A percentile compares a stretch with the other conserved stretches of the same genome.
Evolutionary conservation across 2,888 invertebrate species (phyloP).

Genomic region (Serrognathus titanus): DNA sequence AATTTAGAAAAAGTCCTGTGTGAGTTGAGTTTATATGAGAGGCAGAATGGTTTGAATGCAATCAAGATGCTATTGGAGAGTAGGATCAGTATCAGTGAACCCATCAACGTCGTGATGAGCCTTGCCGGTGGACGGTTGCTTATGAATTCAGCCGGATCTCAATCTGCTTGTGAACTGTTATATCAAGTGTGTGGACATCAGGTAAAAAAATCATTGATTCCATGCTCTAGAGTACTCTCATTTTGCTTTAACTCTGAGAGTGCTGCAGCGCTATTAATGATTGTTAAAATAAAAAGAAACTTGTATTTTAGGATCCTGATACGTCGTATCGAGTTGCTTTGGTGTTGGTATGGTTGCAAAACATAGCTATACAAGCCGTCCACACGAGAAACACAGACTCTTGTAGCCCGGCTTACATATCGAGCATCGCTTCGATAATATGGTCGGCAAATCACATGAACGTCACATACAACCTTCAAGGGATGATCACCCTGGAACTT

Average conservation of each 20-base stretch:
- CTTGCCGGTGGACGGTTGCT: constrained; percentile 40
- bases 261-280: no score
- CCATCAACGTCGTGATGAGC: constrained; percentile 37
- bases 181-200: constrained; percentile 70
- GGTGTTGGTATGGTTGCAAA: constrained; percentile 71
- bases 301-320: constrained; percentile 49
- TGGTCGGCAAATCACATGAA: constrained; percentile 69
- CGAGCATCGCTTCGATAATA: constrained; percentile 78
- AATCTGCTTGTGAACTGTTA: constrained; percentile 74
- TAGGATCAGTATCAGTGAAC: constrained; percentile 47
- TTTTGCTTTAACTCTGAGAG: no score
- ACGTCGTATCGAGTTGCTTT: constrained; percentile 62
- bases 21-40: constrained; percentile 64
- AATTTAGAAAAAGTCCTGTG: constrained; percentile 67
- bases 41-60: constrained; percentile 57
- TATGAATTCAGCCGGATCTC: constrained; percentile 47
- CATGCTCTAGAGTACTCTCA: no score
- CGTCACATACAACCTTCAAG: constrained; percentile 61
- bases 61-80: constrained; percentile 60
- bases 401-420: constrained; percentile 59
- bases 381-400: constrained; percentile 38
- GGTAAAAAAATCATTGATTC: constrained; percentile 33
- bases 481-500: constrained; percentile 68
- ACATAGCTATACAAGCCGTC: constrained; percentile 53
- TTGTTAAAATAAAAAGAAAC: not conserved